A percentile compares a stretch with the other conserved stretches of the same genome.
phyloP scores from a whole-genome alignment of 1,140 invertebrate species.

The Caenorhabditis remanei region DNA sequence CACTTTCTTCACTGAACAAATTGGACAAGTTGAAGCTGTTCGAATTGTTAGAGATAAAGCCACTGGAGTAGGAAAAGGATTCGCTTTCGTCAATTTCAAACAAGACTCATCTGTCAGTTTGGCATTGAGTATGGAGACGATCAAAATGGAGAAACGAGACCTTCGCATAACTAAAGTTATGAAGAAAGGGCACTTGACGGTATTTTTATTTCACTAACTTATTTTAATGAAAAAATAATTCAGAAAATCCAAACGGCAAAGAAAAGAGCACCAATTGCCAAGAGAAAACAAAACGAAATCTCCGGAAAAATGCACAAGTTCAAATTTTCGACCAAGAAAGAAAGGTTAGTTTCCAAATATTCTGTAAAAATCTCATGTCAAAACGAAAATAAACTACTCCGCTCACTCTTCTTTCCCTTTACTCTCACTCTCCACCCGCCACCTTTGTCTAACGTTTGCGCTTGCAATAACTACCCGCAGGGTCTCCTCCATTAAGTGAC shows the following conservation, averaged over 20 bases:
- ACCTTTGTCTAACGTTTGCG: not conserved
- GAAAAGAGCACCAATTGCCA: not conserved
- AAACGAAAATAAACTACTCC: too few species aligned
- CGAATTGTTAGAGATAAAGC: constrained; percentile 46
- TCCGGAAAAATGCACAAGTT: constrained; percentile 50
- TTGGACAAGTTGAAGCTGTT: constrained; percentile 11
- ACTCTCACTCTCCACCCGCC: not conserved
- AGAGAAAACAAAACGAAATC: constrained; percentile 13
- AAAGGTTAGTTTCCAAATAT: constrained; percentile 17
- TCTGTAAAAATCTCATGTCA: too few species aligned
- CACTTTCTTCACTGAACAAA: constrained; percentile 42
- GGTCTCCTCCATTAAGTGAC: not conserved
- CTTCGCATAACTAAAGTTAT: constrained; percentile 52
- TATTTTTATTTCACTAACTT: not conserved
- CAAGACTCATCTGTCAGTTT: constrained; percentile 28
- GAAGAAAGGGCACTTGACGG: constrained; percentile 57
- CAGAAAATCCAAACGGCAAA: constrained; percentile 46
- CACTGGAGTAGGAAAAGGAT: constrained; percentile 45
- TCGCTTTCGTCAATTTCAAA: constrained; percentile 58
- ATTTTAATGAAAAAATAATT: not conserved
- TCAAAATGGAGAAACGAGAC: constrained; percentile 37
- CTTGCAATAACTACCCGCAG: not conserved
- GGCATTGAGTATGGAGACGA: constrained; percentile 36
- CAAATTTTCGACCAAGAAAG: constrained; percentile 57
- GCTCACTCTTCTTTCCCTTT: not conserved